Conservation (phyloP, 1,140 invertebrate genomes). For the Samia ricini region DNA sequence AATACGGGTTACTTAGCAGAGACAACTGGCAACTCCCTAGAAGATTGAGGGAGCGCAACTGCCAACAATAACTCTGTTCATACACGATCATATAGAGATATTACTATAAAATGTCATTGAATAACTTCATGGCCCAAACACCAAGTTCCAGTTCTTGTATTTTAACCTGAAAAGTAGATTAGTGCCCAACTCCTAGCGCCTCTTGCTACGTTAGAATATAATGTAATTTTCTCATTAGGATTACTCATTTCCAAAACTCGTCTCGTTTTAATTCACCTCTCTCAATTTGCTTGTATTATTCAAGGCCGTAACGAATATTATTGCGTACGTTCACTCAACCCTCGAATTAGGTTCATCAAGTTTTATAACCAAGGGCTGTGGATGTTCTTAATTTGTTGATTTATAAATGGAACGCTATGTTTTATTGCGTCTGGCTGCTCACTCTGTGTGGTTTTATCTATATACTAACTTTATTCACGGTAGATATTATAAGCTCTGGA, state of each 20-base stretch:
- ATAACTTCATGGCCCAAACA: neutral
- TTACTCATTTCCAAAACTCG: neutral
- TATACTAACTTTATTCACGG: neutral
- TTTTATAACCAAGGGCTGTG: neutral
- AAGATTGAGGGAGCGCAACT: too few species aligned
- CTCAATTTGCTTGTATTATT: constrained; percentile 12
- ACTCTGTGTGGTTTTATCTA: neutral
- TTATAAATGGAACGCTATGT: neutral
- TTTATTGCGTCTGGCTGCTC: neutral
- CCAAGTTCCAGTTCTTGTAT: neutral
- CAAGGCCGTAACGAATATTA: constrained; percentile 3
- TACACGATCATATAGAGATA: neutral
- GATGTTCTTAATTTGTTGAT: constrained; percentile 6
- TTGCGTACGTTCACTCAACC: constrained; percentile 1
- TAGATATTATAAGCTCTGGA: neutral
- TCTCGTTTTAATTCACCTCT: neutral
- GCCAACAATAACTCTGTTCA: too few species aligned
- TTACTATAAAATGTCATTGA: neutral
- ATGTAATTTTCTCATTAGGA: constrained; percentile 23
- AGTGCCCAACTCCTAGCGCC: neutral
- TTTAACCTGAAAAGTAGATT: neutral
- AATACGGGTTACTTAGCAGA: too few species aligned
- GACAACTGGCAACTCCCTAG: too few species aligned
- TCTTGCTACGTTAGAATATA: constrained; percentile 16
- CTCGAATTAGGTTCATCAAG: constrained; percentile 6